A percentile compares a stretch with the other conserved stretches of the same genome.
phyloP scores from a whole-genome alignment of 2,888 invertebrate species.

The Tipula confusa region DNA sequence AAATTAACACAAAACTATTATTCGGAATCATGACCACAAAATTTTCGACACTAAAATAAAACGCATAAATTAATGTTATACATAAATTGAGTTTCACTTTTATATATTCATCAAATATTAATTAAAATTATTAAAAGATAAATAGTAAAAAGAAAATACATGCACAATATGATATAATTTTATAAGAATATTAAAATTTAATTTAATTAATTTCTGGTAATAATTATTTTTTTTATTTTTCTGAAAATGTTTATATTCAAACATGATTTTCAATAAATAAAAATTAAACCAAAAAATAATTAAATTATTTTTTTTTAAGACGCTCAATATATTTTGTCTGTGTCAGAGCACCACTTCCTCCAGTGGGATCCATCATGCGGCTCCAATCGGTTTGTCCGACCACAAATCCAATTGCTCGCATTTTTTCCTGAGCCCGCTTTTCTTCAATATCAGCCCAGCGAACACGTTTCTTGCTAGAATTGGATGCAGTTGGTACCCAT shows the following conservation, averaged over 20 bases:
- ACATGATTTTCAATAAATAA: neutral
- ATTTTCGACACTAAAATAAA: no score
- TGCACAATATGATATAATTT: neutral
- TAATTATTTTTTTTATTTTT: neutral
- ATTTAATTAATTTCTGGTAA: neutral
- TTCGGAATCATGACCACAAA: no score
- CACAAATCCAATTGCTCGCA: constrained; percentile 93
- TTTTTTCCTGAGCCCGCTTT: constrained; percentile 82
- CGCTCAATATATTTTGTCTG: constrained; percentile 88
- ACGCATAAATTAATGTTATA: neutral
- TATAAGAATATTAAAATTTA: neutral
- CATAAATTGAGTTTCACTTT: neutral
- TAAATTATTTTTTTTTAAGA: constrained; percentile 45
- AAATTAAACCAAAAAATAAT: neutral
- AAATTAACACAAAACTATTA: no score
- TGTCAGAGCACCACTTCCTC: constrained; percentile 84
- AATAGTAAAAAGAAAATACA: neutral
- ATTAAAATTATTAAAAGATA: neutral
- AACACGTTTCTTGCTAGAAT: constrained; percentile 85
- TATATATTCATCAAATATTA: neutral
- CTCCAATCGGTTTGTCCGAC: constrained; percentile 97
- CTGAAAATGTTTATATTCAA: neutral
- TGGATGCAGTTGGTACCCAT: constrained; percentile 57
- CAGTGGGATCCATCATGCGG: constrained; percentile 87
- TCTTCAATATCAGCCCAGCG: constrained; percentile 98